Evolutionary conservation across 1,140 invertebrate genomes (phyloP).

Genomic region (Cherax destructor): DNA sequence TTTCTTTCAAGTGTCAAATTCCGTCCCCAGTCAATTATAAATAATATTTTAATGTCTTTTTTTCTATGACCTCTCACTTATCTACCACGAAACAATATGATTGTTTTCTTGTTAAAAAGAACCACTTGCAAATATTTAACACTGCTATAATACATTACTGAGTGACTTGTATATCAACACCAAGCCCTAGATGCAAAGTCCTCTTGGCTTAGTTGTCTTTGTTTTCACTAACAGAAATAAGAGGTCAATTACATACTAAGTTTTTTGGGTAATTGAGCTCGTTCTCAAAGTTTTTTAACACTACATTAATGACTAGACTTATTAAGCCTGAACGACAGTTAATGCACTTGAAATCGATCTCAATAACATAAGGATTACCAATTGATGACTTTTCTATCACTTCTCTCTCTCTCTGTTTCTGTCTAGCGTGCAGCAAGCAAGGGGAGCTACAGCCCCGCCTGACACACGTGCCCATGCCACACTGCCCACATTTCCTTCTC

Average conservation of each 20-base stretch:
- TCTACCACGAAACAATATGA: background rate
- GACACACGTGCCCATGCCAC: constrained; percentile 56
- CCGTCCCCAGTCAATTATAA: too few relatives aligned
- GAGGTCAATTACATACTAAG: too few relatives aligned
- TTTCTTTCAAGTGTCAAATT: too few relatives aligned
- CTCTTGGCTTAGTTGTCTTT: background rate
- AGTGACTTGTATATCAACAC: background rate
- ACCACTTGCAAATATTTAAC: constrained; percentile 9
- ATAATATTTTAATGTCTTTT: too few relatives aligned
- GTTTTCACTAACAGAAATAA: too few relatives aligned
- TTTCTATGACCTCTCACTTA: too few relatives aligned
- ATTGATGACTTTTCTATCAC: background rate
- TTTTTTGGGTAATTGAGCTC: too few relatives aligned
- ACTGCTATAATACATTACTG: background rate
- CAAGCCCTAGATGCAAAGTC: background rate
- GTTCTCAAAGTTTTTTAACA: too few relatives aligned
- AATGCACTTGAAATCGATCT: background rate
- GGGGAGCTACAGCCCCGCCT: constrained; percentile 33
- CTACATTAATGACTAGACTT: background rate
- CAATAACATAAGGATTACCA: too few relatives aligned
- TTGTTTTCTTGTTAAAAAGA: constrained; percentile 24
- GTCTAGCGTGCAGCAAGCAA: constrained; percentile 16
- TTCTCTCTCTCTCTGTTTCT: constrained; percentile 4
- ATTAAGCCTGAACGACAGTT: background rate
- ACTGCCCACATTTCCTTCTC: constrained; percentile 54